Evolutionary conservation across 2,797 vertebrate species (phyloP).

Genomic region (Artibeus lituratus): DNA sequence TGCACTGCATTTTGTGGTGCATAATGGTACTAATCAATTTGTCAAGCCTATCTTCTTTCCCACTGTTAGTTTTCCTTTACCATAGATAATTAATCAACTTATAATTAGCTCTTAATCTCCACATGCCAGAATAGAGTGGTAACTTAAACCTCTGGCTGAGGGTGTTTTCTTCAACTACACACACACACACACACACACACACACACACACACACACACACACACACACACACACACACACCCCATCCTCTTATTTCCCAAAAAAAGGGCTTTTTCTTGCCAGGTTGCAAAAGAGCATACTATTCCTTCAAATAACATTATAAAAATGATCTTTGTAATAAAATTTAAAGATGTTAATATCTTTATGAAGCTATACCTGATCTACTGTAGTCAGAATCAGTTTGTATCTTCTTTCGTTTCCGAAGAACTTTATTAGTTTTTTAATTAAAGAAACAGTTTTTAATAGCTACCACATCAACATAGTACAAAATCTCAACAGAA

Average conservation of each 20-base stretch:
- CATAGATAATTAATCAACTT: background rate
- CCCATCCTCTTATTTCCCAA: background rate
- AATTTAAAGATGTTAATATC: background rate
- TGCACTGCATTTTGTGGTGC: background rate
- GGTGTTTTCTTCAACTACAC: background rate
- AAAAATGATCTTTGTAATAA: background rate
- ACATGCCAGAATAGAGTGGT: background rate
- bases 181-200: background rate
- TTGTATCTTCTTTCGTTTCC: background rate
- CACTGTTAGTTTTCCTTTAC: background rate
- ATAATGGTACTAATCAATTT: background rate
- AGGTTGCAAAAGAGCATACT: background rate
- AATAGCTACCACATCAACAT: background rate
- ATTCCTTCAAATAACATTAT: background rate
- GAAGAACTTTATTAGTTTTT: background rate
- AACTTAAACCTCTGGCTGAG: background rate
- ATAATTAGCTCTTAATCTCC: conserved; percentile 2
- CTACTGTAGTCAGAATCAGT: background rate
- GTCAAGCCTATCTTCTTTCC: background rate
- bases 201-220: background rate
- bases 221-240: background rate
- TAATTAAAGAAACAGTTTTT: background rate
- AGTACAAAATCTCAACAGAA: background rate
- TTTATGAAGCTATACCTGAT: background rate
- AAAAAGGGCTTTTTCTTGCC: background rate